These are phyloP conservation scores for Gadopsis bispinosus DNA, from an alignment of 2,797 vertebrate species.

Conservation along the genomic window DNA sequence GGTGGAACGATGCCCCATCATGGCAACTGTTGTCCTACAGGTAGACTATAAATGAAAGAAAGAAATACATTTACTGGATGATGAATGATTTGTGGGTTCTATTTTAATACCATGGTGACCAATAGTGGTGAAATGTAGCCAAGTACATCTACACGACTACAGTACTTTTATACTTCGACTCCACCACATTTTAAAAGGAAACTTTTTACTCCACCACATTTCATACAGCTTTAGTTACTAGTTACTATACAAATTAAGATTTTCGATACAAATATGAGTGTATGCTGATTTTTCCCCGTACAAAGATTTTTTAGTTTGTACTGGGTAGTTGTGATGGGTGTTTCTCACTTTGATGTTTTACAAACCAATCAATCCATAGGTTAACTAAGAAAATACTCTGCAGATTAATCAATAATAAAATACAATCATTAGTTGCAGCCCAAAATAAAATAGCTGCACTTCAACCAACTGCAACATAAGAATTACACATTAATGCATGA, in stretches of 20 bases:
- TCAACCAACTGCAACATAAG: neutral
- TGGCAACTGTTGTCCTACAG: constrained; percentile 41
- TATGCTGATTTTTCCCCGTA: neutral
- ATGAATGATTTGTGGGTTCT: neutral
- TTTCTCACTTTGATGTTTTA: neutral
- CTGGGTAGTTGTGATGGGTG: neutral
- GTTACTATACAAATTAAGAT: too few species aligned
- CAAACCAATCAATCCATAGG: neutral
- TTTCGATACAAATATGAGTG: neutral
- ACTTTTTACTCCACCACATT: neutral
- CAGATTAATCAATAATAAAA: neutral
- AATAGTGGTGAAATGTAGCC: neutral
- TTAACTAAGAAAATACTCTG: neutral
- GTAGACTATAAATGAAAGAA: constrained; percentile 33
- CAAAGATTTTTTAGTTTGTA: neutral
- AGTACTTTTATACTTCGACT: neutral
- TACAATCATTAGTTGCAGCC: neutral
- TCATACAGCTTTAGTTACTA: neutral
- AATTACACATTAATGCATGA: neutral
- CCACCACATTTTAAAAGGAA: neutral
- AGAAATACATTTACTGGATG: neutral
- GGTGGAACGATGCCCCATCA: constrained; percentile 9
- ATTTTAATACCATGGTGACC: neutral
- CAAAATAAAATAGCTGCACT: too few species aligned
- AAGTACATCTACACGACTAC: neutral